Percentiles rank a stretch among this genome's conserved stretches.
Conservation (phyloP, 2,797 vertebrate genomes). For the Rhabdomys pumilio region DNA sequence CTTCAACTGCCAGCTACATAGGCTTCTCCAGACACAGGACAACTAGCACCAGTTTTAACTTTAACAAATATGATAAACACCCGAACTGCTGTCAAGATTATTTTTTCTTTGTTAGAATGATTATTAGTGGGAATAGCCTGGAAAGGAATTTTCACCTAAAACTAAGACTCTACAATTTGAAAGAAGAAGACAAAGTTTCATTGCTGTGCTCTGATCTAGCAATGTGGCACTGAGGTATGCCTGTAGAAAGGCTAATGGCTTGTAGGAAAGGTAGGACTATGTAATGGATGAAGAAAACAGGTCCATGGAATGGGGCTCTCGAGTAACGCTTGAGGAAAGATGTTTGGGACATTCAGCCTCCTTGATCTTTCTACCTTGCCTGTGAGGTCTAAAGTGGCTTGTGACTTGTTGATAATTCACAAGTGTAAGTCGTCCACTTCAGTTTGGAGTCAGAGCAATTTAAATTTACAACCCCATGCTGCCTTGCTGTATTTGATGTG, state of each 20-base stretch:
- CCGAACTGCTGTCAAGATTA: neutral
- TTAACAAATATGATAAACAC: neutral
- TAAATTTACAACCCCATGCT: neutral
- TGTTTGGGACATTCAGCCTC: no score
- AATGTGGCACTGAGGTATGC: neutral
- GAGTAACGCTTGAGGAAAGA: neutral
- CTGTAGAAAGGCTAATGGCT: neutral
- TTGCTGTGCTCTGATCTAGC: neutral
- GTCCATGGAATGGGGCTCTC: neutral
- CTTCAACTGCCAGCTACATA: neutral
- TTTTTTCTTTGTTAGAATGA: neutral
- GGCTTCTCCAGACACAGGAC: neutral
- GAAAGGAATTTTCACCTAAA: neutral
- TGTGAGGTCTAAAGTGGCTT: neutral
- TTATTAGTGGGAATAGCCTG: neutral
- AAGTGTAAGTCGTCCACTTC: neutral
- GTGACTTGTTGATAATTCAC: neutral
- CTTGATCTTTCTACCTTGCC: fast-evolving
- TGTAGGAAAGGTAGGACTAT: neutral
- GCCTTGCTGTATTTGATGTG: neutral
- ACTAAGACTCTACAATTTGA: neutral
- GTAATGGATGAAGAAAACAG: neutral
- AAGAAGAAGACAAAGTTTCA: neutral
- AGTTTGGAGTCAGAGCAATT: neutral
- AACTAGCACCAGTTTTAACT: neutral